Base-by-base conservation (phyloP, 1,140 invertebrate species). In the Sarcophaga peregrina region DNA sequence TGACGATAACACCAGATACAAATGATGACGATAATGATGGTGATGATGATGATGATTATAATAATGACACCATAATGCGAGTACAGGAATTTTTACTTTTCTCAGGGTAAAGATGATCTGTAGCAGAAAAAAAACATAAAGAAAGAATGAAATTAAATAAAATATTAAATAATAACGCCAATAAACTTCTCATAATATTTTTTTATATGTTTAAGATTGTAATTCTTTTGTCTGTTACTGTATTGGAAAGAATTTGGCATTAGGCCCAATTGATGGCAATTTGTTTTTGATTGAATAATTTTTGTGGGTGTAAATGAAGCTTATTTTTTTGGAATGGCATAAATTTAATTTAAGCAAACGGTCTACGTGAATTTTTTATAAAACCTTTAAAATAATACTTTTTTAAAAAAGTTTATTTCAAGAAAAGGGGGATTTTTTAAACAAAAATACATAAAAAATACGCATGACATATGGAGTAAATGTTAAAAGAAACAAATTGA, bases 291-390 rank as follows among this genome's bases (percentile, higher is more conserved):
- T 58, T 58, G n/a, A 58, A 58, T 58, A 58, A 58, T 58, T 58
- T 58, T 58, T 58, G 54, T 58, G 54, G 54, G 54, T 58, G 54
- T 58, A 58, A n/a, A 2, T 58, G 54, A 58, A n/a, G n/a, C n/a
- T n/a, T n/a, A n/a, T n/a, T n/a, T 58, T 58, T 37, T 37, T 37
- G 25, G n/a, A 58, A 8, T 58, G 54, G 15, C 54, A 15, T 58
- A 0, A 58, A 58, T 58, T 58, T n/a, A 58, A 58, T 4, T 58
- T 58, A 58, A n/a, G n/a, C 54, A 58, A 58, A n/a, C 54, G 11
- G 15, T 58, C n/a, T 58, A 58, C 54, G 54, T 58, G 54, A 58
- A n/a, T 58, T 58, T 58, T 58, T 15, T 58, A 58, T 13, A 58
- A 58, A n/a, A 7, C 1, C 0, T 58, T 15, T 3, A 58, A 58